Conservation (phyloP, 2,113 vertebrate genomes). For the Calyptomena viridis region DNA sequence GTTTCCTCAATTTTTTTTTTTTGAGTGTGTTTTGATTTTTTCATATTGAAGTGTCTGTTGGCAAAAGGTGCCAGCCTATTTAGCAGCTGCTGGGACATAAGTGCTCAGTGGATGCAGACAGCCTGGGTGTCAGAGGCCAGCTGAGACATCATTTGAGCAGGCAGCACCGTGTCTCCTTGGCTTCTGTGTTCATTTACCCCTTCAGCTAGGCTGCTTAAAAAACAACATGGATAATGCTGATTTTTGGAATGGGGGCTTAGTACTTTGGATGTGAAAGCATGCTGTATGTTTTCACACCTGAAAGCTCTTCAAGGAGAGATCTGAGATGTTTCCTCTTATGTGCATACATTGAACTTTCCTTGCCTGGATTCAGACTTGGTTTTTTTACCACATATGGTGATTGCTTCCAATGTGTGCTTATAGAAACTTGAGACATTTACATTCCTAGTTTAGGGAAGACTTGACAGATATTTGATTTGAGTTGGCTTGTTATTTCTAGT, state of each 20-base stretch:
- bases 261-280: background rate
- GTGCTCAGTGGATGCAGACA: background rate
- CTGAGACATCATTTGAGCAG: rapidly evolving
- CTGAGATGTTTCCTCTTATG: slow-evolving; percentile 7
- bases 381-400: background rate
- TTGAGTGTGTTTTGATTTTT: slow-evolving; percentile 5
- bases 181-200: background rate
- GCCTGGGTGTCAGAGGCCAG: background rate
- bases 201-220: background rate
- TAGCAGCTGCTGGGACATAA: slow-evolving; percentile 27
- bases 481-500: slow-evolving; percentile 50
- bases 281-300: slow-evolving; percentile 29
- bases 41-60: background rate
- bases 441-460: background rate
- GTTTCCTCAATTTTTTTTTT: slow-evolving; percentile 27
- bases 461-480: slow-evolving; percentile 55
- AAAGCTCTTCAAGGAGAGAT: slow-evolving; percentile 9
- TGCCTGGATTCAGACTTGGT: background rate
- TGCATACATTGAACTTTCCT: background rate
- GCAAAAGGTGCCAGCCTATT: slow-evolving; percentile 12
- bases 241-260: background rate
- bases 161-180: background rate
- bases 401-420: slow-evolving; percentile 27
- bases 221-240: rapidly evolving
- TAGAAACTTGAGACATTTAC: slow-evolving; percentile 40